Base-by-base conservation (phyloP, 30 jellyfish, hydroid and myxozoan species). In the Mastigias papua region DNA sequence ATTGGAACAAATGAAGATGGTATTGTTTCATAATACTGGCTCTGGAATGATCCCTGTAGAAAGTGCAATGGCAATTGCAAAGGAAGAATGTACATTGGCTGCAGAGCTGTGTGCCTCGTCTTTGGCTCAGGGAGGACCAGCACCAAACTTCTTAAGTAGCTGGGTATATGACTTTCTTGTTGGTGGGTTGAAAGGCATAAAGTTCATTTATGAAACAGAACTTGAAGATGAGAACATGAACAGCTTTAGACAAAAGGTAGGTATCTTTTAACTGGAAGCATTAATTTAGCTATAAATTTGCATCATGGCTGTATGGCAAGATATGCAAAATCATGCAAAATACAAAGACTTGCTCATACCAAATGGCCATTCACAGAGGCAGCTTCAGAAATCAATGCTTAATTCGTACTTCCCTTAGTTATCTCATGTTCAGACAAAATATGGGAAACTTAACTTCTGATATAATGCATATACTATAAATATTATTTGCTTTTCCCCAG, bases 101-200 rank as follows among this genome's bases (percentile, higher is more conserved):
- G 78, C 50, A 25, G 78, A 67, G 17, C 17, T 67, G 6, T 67
- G 78, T 67, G 78, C 78, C 78, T 67, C 78, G 25, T 20, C 78
- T 2, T 15, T 28, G 22, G 33, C 50, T 17, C 84, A 73, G 29
- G 84, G 69, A 34, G 84, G 84, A 48, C 84, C 71, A 15, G 84
- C 35, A 35, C 84, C 84, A 20, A 20, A 48, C 49, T 73, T 73
- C 25, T 61, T 73, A 15, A 0, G 69, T 21, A 33, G 23, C 49
- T 73, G 84, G 73, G 84, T 73, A 30, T 73, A 2, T 28, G 84
- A 73, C 10, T 73, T 0, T 34, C 66, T 73, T 10, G 84, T 48
- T 73, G 84, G 84, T 17, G 84, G 84, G 8, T 46, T 67, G 35
- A 34, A 22, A 28, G 26, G 37, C 37, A 46, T 67, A 3, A 22